Evolutionary conservation across 2,888 invertebrate genomes (phyloP), one percentile per base, ranked within the genome.

Genomic region (Phragmatobia fuliginosa): DNA sequence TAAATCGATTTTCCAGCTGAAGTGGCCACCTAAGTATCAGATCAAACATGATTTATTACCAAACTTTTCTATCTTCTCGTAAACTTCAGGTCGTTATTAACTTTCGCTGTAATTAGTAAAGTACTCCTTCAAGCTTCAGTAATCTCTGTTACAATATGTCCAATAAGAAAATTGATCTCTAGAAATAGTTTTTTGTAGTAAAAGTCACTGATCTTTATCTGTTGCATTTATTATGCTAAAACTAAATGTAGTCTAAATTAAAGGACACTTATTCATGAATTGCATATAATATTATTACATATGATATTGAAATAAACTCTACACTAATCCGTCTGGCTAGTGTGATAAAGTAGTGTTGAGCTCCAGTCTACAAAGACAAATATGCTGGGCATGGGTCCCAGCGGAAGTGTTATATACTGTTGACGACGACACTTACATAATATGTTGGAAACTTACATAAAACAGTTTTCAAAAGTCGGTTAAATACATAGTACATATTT

Each of bases 31-130:
- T 62, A 10, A 36, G 25, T 62, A n/a, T 41, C 41, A 14, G 18
- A 31, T 28, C 10, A 45, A 31, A 38, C 45, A 25, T 62, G 31
- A 36, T 56, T 56, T 56, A 56, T 28, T 56, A 28, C 28, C 56
- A 6, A 56, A 56, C 56, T 56, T 56, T 56, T 56, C 45, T 49
- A 49, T 49, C 45, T 49, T n/a, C 28, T 56, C 28, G 28, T 56
- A 56, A 56, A 28, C 28, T 56, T 56, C 5, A 28, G 14, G 25
- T 25, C 14, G 56, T 56, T 56, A 56, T 16, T 56, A 6, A 28
- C 28, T 56, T 56, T 28, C 2, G 28, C 16, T 56, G 28, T 28
- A 28, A 56, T 56, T 56, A 56, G 28, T 56, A 28, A 56, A 56
- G 56, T 56, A 5, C 16, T 56, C 14, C 16, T 16, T 16, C 56